phyloP scores from a whole-genome alignment of 2,797 vertebrate species.

The Chanos chanos region DNA sequence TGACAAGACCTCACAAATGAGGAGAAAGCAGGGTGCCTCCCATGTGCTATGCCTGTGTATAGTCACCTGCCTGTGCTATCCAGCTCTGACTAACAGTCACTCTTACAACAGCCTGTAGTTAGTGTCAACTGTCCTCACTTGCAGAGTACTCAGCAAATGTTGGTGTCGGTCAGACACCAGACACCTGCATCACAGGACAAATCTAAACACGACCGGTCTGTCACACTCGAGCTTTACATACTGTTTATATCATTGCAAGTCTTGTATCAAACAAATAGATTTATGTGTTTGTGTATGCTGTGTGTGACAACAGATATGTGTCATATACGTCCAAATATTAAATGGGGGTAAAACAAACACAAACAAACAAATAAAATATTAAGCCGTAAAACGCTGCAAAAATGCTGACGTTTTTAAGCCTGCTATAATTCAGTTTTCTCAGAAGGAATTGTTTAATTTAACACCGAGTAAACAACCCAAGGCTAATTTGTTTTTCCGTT shows the following conservation, averaged over 20 bases:
- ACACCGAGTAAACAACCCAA: conserved; percentile 19
- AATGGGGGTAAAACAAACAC: too few species aligned
- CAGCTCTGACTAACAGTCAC: conserved; percentile 2
- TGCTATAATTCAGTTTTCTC: background rate
- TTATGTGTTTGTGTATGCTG: too few species aligned
- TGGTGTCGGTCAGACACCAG: conserved; percentile 22
- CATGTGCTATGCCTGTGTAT: too few species aligned
- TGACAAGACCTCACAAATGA: too few species aligned
- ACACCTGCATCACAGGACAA: conserved; percentile 9
- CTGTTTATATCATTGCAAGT: background rate
- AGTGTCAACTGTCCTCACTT: conserved; percentile 37
- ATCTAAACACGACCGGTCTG: background rate
- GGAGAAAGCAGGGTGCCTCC: too few species aligned
- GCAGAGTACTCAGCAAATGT: conserved; percentile 30
- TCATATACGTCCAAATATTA: too few species aligned
- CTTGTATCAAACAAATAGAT: too few species aligned
- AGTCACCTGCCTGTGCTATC: conserved; percentile 18
- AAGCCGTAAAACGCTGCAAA: too few species aligned
- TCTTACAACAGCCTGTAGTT: conserved; percentile 6
- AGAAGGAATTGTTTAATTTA: conserved; percentile 4
- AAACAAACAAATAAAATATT: too few species aligned
- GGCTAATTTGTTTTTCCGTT: conserved; percentile 4
- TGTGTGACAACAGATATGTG: too few species aligned
- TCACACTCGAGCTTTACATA: background rate
- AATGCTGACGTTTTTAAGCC: background rate